Conservation (phyloP, 2,888 invertebrate species). For the Andrena praecox region DNA sequence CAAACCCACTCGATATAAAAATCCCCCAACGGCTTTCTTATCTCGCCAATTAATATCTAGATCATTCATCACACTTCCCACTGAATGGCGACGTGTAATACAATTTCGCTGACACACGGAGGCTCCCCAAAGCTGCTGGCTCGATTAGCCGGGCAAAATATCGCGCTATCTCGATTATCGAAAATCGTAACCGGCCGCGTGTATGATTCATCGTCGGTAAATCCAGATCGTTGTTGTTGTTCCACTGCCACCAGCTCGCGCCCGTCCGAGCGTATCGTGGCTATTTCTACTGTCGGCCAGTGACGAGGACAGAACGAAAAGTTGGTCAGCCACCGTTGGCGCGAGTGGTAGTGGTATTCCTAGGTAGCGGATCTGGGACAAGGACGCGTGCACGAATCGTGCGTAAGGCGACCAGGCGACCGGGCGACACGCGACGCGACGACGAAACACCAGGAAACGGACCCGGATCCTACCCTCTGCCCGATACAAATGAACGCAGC, state of each 20-base stretch:
- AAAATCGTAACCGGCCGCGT: conserved; percentile 33
- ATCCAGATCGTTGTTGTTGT: conserved; percentile 56
- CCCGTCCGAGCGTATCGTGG: conserved; percentile 69
- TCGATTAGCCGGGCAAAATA: background rate
- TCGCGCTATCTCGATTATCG: conserved; percentile 33
- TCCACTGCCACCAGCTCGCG: conserved; percentile 27
- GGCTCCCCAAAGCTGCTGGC: conserved; percentile 1
- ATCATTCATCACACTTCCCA: background rate
- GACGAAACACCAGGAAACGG: conserved; percentile 45
- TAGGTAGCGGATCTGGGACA: conserved; percentile 78
- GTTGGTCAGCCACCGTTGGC: conserved; percentile 73
- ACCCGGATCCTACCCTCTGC: conserved; percentile 3
- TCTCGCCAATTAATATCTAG: background rate
- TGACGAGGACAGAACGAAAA: conserved; percentile 72
- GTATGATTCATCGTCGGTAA: conserved; percentile 54
- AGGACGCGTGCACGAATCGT: conserved; percentile 77
- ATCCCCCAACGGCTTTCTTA: background rate
- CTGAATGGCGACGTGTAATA: background rate
- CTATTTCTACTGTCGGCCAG: conserved; percentile 75
- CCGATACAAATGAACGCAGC: conserved; percentile 19
- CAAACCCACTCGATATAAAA: background rate
- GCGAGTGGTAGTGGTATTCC: conserved; percentile 72
- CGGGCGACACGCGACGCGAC: conserved; percentile 31
- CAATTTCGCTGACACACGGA: background rate
- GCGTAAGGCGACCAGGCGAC: conserved; percentile 61